Evolutionary conservation across 2,888 invertebrate genomes (phyloP).

Genomic region (Pharmacophagus antenor): DNA sequence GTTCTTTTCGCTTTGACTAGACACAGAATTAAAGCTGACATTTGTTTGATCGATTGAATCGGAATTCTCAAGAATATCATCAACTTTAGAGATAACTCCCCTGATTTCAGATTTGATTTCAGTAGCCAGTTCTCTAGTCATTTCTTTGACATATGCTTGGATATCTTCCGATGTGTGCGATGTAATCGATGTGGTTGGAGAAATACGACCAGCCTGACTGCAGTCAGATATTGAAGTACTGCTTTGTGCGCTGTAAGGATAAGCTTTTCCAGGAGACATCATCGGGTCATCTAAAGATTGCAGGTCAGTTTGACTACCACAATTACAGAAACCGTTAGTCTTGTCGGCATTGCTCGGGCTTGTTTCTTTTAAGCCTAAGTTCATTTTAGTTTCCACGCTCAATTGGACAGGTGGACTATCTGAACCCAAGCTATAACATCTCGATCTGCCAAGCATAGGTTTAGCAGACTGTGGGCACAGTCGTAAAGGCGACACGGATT

Average conservation of each 20-base stretch:
- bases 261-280: conserved; percentile 70
- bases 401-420: conserved; percentile 77
- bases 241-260: conserved; percentile 70
- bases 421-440: conserved; percentile 86
- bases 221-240: conserved; percentile 79
- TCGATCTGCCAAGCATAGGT: conserved; percentile 60
- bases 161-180: conserved; percentile 83
- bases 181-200: conserved; percentile 78
- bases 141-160: conserved; percentile 88
- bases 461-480: conserved; percentile 50
- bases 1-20: conserved; percentile 83
- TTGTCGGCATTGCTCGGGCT: conserved; percentile 67
- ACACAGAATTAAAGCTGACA: conserved; percentile 73
- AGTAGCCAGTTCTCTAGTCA: conserved; percentile 88
- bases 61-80: conserved; percentile 87
- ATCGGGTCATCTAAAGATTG: conserved; percentile 83
- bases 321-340: conserved; percentile 82
- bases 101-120: conserved; percentile 91
- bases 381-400: conserved; percentile 83
- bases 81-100: conserved; percentile 89
- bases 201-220: conserved; percentile 77
- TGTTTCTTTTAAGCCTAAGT: conserved; percentile 82
- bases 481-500: conserved; percentile 80
- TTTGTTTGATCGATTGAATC: conserved; percentile 81
- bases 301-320: conserved; percentile 87